phyloP scores from a whole-genome alignment of 2,113 vertebrate species.

The Scophthalmus maximus region DNA sequence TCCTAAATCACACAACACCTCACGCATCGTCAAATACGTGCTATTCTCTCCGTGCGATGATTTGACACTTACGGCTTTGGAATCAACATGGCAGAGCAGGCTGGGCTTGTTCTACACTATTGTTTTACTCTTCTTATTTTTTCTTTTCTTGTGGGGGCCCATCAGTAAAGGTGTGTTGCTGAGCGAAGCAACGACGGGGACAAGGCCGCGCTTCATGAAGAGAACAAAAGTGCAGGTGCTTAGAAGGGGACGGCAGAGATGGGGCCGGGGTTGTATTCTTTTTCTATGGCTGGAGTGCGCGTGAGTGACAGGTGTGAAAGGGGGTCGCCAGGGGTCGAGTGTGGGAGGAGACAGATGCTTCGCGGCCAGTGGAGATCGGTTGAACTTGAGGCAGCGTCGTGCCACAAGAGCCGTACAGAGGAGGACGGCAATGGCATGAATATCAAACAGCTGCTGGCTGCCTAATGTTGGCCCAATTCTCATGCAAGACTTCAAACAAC shows the following conservation, averaged over 20 bases:
- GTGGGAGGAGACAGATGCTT: conserved; percentile 21
- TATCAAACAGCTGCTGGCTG: conserved; percentile 73
- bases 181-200: conserved; percentile 43
- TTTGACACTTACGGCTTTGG: not conserved
- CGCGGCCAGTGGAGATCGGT: conserved; percentile 15
- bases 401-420: conserved; percentile 11
- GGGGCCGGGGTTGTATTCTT: not conserved
- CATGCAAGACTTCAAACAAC: conserved; percentile 67
- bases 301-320: conserved; percentile 51
- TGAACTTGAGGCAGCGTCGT: conserved; percentile 34
- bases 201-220: conserved; percentile 17
- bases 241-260: conserved; percentile 3
- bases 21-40: not conserved
- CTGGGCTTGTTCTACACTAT: not conserved
- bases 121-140: too few relatives aligned
- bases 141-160: not conserved
- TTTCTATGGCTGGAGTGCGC: conserved; percentile 27
- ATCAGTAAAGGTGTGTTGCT: conserved; percentile 4
- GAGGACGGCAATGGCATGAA: conserved; percentile 55
- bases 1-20: not conserved
- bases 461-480: conserved; percentile 62
- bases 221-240: conserved; percentile 63
- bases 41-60: not conserved
- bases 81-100: not conserved
- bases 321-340: conserved; percentile 40